These are phyloP conservation scores for Meloidogyne chitwoodi DNA, from an alignment of 1,140 invertebrate genomes.

Conservation along the genomic window DNA sequence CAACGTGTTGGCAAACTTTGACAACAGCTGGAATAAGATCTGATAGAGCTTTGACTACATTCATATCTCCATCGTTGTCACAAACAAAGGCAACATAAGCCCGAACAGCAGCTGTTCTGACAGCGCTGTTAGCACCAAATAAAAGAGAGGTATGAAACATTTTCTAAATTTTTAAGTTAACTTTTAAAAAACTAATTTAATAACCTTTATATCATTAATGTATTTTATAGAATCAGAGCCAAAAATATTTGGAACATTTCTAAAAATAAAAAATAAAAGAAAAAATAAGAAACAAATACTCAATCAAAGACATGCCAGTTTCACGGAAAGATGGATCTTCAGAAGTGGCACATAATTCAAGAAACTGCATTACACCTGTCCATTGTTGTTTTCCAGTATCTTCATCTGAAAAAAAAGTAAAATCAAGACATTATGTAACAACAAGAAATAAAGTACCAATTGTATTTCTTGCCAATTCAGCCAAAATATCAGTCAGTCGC, in stretches of 20 bases:
- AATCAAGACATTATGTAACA: background rate
- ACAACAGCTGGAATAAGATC: conserved; percentile 77
- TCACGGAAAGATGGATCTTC: conserved; percentile 79
- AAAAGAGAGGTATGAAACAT: conserved; percentile 43
- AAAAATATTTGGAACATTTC: conserved; percentile 86
- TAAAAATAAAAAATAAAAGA: conserved; percentile 10
- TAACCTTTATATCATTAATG: conserved; percentile 75
- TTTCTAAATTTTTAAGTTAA: conserved; percentile 63
- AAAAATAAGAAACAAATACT: conserved; percentile 66
- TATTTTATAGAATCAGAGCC: conserved; percentile 88
- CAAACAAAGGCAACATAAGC: conserved; percentile 78
- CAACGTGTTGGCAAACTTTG: conserved; percentile 62
- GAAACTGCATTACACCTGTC: conserved; percentile 91
- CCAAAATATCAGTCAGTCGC: conserved; percentile 87
- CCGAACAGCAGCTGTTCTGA: conserved; percentile 63
- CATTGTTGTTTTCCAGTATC: conserved; percentile 92
- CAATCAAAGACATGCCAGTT: conserved; percentile 86
- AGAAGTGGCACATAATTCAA: conserved; percentile 87
- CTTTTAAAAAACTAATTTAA: conserved; percentile 63
- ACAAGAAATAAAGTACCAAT: conserved; percentile 66
- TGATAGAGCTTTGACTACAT: conserved; percentile 79
- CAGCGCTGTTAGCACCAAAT: conserved; percentile 30
- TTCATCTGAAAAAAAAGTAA: conserved; percentile 65
- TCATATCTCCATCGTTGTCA: conserved; percentile 80
- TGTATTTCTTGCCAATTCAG: conserved; percentile 87